Base-by-base conservation (phyloP, 2,113 vertebrate species). In the Pituophis catenifer region DNA sequence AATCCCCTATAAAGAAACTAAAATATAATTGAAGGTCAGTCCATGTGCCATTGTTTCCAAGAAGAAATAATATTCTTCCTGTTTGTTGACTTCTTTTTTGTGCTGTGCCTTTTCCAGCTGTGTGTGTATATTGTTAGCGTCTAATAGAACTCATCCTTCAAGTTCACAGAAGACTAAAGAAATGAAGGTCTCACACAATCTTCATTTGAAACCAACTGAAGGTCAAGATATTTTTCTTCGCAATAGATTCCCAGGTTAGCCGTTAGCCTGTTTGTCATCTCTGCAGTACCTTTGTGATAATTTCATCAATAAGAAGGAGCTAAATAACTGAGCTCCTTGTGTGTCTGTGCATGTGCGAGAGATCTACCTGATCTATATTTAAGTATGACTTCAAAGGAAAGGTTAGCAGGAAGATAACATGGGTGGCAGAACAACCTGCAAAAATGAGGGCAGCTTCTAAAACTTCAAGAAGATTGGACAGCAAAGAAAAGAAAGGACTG, bases 321-420 rank as follows among this genome's bases (percentile, higher is more conserved):
- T 96, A 95, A 97, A 97, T 96, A 97, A 97, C 95, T 97, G 94
- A 53, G 38, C 33, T 85, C 92, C 38, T 93, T 96, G 94, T 96
- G 55, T 96, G 86, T 92, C 94, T 21, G 70, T 38, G 33, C 33
- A 44, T 44, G 17, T 44, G 75, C 0, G 19, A 81, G 75, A 96
- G 91, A 86, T 24, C 8, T 86, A 87, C 94, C 55, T 97, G 95
- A 97, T 96, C 95, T 97, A 97, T 97, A 96, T 97, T 97, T 97
- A 96, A 97, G 96, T 59, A 95, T 90, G 44, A 9, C 11, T 24
- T 90, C 94, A 90, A 89, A 94, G 89, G 92, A 95, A 94, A 93
- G 91, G 75, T 95, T 75, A 87, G 88, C n/a, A 48, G 94, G 91
- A n/a, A 91, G 89, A 93, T 65, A 54, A 65, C 65, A 94, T 89